Evolutionary conservation across 2,113 vertebrate species (phyloP).

Genomic region (Neofelis nebulosa): DNA sequence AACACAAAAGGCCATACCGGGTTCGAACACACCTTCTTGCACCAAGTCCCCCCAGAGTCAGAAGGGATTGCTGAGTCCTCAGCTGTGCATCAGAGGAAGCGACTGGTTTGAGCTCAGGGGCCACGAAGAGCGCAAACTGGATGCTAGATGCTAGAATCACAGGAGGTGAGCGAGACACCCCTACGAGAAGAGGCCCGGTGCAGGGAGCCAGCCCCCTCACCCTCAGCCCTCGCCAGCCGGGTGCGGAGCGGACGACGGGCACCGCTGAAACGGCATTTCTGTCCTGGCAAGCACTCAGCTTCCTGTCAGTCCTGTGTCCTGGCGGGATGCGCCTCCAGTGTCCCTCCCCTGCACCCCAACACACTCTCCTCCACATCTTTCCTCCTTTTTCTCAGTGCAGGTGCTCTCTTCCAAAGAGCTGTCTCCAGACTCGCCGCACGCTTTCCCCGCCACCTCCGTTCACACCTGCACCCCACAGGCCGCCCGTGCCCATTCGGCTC

Average conservation of each 20-base stretch:
- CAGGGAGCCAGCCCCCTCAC: not conserved
- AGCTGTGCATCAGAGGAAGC: not conserved
- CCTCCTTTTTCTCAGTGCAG: not conserved
- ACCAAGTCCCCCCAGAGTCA: too few relatives aligned
- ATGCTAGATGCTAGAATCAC: too few relatives aligned
- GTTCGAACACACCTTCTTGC: rapidly evolving
- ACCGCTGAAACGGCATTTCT: rapidly evolving
- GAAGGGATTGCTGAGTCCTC: not conserved
- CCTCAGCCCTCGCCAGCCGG: not conserved
- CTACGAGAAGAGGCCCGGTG: not conserved
- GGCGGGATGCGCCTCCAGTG: rapidly evolving
- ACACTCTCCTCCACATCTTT: rapidly evolving
- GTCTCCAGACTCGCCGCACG: rapidly evolving
- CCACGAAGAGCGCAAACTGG: not conserved
- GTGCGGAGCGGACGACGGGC: not conserved
- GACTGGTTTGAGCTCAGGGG: not conserved
- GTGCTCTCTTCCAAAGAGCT: not conserved
- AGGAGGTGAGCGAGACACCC: not conserved
- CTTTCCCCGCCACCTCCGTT: not conserved
- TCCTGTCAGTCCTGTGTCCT: not conserved
- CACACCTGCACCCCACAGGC: too few relatives aligned
- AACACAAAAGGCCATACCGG: not conserved
- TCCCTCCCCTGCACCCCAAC: not conserved
- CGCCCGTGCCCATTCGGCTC: not conserved
- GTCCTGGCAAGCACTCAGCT: not conserved